Evolutionary conservation across 2,113 vertebrate genomes (phyloP), one percentile per base, ranked within the genome.

Genomic region (Sterna hirundo): DNA sequence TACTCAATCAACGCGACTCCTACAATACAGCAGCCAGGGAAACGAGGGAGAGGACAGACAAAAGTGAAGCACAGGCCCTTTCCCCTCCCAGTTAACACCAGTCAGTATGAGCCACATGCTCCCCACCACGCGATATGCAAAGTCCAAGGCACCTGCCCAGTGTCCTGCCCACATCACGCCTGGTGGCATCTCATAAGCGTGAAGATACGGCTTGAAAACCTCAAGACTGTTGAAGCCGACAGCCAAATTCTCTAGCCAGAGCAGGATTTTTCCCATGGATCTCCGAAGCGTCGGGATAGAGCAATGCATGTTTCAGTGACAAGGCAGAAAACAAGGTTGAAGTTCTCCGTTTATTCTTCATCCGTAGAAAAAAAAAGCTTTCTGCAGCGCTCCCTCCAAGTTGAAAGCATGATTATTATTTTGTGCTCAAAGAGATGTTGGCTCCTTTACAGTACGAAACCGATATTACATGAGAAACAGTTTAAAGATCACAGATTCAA

Each of bases 381-480:
- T 96, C 96, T 81, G 78, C 90, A 88, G 93, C 68, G 92, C 83
- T 96, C 86, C 92, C 96, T 96, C 94, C 85, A 96, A 85, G 92
- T n/a, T 86, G 81, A 96, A 96, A 92, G 93, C 91, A 80, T 51
- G 70, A 75, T 94, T 94, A 96, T 95, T 93, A 96, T 96, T 95
- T 96, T 96, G 92, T 96, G 82, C 88, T 97, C 95, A 86, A 94
- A 97, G 97, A 84, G 60, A 87, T 78, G 79, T 84, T 84, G 86
- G 94, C 88, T 76, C 69, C 74, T 93, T 95, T 85, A 97, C 84
- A 94, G 72, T 75, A 90, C 90, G 94, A 92, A 92, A 46, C 70
- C 84, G 94, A 88, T 91, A 74, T 38, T 86, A 92, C 86, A 97
- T 74, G 89, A 93, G 80, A 95, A 93, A 79, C 76, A 49, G 91